Conservation (phyloP, 1,140 invertebrate species). For the Drosophila melanica region DNA sequence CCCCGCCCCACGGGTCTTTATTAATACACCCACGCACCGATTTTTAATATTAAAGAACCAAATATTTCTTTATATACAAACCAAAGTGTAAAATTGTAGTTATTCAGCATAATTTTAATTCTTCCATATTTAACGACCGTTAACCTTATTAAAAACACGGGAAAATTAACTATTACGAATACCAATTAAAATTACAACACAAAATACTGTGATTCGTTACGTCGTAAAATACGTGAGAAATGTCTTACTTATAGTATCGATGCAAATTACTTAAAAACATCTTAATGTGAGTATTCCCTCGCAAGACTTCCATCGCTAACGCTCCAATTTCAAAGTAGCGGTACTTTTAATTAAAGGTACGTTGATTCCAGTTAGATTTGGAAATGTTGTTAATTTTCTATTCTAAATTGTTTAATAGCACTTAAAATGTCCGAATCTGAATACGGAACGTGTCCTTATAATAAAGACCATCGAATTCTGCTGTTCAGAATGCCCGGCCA, state of each 20-base stretch:
- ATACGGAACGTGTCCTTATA: constrained; percentile 61
- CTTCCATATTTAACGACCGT: too few species aligned
- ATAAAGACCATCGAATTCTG: constrained; percentile 59
- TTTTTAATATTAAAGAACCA: too few species aligned
- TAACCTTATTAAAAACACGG: too few species aligned
- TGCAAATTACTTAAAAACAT: not conserved
- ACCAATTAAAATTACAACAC: too few species aligned
- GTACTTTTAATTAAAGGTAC: constrained; percentile 35
- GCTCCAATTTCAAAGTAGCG: constrained; percentile 40
- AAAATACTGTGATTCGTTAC: too few species aligned
- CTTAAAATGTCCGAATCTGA: constrained; percentile 56
- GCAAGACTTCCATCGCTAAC: constrained; percentile 11
- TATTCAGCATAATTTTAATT: too few species aligned
- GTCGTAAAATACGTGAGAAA: too few species aligned
- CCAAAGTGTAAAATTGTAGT: too few species aligned
- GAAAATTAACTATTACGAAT: too few species aligned
- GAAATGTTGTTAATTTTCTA: not conserved
- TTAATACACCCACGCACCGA: too few species aligned
- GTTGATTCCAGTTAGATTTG: not conserved
- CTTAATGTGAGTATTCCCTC: not conserved
- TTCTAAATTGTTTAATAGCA: not conserved
- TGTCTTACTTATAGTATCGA: not conserved
- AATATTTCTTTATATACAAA: too few species aligned
- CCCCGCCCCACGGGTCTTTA: too few species aligned
- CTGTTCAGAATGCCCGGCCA: constrained; percentile 65